Percentiles rank a stretch among this genome's conserved stretches.
Evolutionary conservation across 2,113 vertebrate genomes (phyloP).

Genomic region (Zapornia atra): DNA sequence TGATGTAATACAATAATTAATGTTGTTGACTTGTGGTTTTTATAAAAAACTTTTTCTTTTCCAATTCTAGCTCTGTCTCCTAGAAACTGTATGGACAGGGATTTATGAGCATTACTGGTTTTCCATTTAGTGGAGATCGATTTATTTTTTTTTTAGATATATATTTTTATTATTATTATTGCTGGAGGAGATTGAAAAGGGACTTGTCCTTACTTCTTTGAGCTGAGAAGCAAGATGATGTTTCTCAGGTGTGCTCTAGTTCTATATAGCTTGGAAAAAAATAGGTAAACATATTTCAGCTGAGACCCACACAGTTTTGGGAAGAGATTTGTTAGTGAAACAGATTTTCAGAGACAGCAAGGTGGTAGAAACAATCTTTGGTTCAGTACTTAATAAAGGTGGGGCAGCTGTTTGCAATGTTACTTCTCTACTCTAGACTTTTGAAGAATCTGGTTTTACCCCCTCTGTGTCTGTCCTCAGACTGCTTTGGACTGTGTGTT

Average conservation of each 20-base stretch:
- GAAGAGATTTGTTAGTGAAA: neutral
- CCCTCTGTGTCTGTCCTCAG: neutral
- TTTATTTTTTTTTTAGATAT: neutral
- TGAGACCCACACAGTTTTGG: neutral
- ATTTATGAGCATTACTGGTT: neutral
- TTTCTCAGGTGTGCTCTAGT: neutral
- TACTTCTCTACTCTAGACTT: neutral
- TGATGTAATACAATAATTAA: neutral
- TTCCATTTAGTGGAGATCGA: neutral
- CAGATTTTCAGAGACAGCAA: neutral
- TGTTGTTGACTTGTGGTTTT: neutral
- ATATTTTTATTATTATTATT: no score
- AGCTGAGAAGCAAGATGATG: neutral
- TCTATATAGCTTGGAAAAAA: neutral
- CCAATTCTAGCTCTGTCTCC: neutral
- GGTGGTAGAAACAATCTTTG: neutral
- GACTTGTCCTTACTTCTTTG: neutral
- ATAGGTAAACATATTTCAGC: neutral
- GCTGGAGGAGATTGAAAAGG: neutral
- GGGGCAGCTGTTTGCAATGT: neutral
- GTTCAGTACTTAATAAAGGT: neutral
- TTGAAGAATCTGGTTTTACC: neutral
- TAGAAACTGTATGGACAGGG: neutral
- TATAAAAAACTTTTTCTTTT: neutral
- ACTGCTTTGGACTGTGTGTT: neutral